phyloP scores from a whole-genome alignment of 2,888 invertebrate species.

The Griposia aprilina region DNA sequence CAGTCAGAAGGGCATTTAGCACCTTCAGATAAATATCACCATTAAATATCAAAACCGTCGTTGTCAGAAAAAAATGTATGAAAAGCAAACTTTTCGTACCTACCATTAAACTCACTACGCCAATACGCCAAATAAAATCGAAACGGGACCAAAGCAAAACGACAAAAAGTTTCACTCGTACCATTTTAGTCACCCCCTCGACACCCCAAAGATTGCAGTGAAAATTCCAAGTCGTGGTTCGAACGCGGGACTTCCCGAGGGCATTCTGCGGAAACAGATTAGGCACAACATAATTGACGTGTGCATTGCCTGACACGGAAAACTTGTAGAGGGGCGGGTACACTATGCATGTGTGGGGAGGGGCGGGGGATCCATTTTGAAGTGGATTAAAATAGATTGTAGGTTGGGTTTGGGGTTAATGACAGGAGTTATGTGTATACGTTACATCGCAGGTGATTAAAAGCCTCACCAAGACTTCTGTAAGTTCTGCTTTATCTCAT shows the following conservation, averaged over 20 bases:
- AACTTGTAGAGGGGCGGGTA: constrained; percentile 15
- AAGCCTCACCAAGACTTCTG: not conserved
- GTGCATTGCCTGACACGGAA: constrained; percentile 43
- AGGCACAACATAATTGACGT: constrained; percentile 49
- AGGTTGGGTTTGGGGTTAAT: constrained; percentile 2
- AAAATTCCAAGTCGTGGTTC: constrained; percentile 26
- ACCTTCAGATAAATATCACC: too few species aligned
- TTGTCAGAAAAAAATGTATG: constrained; percentile 4
- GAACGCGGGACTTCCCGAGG: constrained; percentile 28
- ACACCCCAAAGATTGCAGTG: constrained; percentile 45
- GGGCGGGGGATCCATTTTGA: not conserved
- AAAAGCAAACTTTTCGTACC: constrained; percentile 25
- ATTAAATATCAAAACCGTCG: not conserved
- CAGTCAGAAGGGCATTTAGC: too few species aligned
- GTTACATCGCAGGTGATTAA: not conserved
- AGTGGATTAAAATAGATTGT: constrained; percentile 7
- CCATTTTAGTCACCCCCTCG: constrained; percentile 40
- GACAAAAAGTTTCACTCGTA: constrained; percentile 41
- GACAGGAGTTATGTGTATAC: not conserved
- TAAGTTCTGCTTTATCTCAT: not conserved
- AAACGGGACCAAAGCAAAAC: constrained; percentile 27
- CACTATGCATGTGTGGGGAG: not conserved
- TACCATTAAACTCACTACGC: constrained; percentile 1
- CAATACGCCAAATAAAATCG: constrained; percentile 48
- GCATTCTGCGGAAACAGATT: constrained; percentile 42